These are phyloP conservation scores for Cylloceria caligata DNA, from an alignment of 2,888 invertebrate genomes.

Conservation along the genomic window DNA sequence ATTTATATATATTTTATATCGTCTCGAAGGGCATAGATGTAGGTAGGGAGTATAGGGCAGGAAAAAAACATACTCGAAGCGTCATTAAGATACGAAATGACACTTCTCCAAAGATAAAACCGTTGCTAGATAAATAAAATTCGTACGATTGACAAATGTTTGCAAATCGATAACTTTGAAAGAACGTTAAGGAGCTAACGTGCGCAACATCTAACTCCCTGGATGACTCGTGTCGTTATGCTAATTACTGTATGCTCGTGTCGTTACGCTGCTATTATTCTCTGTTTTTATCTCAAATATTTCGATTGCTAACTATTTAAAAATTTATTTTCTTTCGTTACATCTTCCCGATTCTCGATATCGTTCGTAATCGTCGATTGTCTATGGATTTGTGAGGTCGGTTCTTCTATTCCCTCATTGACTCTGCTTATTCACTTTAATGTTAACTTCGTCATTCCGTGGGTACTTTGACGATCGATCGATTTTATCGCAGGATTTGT, in stretches of 20 bases:
- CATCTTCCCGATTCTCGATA: not conserved
- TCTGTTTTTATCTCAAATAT: not conserved
- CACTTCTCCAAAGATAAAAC: not conserved
- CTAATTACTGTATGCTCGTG: too few species aligned
- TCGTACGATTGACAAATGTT: not conserved
- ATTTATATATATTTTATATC: slow-evolving; percentile 72
- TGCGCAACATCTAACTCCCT: slow-evolving; percentile 27
- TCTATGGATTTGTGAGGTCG: slow-evolving; percentile 19
- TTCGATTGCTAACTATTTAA: not conserved
- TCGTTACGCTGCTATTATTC: slow-evolving; percentile 11
- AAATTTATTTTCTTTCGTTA: not conserved
- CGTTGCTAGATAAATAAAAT: not conserved
- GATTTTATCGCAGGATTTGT: slow-evolving; percentile 14
- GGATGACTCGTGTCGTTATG: slow-evolving; percentile 41
- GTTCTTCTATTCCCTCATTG: not conserved
- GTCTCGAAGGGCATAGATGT: slow-evolving; percentile 58
- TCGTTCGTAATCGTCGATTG: slow-evolving; percentile 33
- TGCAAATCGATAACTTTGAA: not conserved
- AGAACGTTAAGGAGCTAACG: not conserved
- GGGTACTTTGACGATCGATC: slow-evolving; percentile 6
- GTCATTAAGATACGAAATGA: not conserved
- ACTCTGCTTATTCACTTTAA: not conserved
- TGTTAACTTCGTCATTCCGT: not conserved
- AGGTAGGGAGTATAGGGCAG: slow-evolving; percentile 4
- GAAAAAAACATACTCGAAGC: slow-evolving; percentile 50